Conservation (phyloP, 1,140 invertebrate species). For the Brachionus plicatilis region DNA sequence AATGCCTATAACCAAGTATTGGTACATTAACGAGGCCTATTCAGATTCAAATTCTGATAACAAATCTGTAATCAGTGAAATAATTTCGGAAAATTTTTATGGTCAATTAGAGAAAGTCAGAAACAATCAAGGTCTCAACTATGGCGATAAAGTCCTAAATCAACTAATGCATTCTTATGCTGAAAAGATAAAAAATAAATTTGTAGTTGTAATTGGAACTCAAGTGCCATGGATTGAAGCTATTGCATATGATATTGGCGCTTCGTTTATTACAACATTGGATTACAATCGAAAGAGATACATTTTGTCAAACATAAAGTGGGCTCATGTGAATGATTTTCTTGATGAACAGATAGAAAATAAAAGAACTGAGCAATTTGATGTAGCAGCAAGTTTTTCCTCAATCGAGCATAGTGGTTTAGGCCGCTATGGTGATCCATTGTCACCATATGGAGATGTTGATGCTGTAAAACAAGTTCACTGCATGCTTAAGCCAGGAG, state of each 20-base stretch:
- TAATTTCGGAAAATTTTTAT: not conserved
- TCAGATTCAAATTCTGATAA: not conserved
- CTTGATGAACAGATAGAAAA: not conserved
- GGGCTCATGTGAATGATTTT: conserved; percentile 16
- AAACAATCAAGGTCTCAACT: not conserved
- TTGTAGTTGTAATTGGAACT: conserved; percentile 2
- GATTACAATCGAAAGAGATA: not conserved
- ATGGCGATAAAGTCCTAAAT: not conserved
- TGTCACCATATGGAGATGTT: conserved; percentile 19
- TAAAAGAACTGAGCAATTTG: not conserved
- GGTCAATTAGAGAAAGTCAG: not conserved
- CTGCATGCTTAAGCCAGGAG: conserved; percentile 9
- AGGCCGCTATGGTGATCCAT: conserved; percentile 12
- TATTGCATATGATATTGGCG: not conserved
- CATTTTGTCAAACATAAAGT: not conserved
- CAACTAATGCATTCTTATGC: not conserved
- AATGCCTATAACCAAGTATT: conserved; percentile 2
- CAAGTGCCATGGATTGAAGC: conserved; percentile 21
- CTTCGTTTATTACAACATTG: not conserved
- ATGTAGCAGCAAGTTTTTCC: not conserved
- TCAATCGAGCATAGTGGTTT: conserved; percentile 23
- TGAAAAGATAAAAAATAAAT: not conserved
- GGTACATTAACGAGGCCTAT: not conserved
- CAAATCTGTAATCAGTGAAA: not conserved
- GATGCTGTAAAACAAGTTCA: not conserved